Base-by-base conservation (phyloP, 2,888 invertebrate species). In the Eremobia ochroleuca region DNA sequence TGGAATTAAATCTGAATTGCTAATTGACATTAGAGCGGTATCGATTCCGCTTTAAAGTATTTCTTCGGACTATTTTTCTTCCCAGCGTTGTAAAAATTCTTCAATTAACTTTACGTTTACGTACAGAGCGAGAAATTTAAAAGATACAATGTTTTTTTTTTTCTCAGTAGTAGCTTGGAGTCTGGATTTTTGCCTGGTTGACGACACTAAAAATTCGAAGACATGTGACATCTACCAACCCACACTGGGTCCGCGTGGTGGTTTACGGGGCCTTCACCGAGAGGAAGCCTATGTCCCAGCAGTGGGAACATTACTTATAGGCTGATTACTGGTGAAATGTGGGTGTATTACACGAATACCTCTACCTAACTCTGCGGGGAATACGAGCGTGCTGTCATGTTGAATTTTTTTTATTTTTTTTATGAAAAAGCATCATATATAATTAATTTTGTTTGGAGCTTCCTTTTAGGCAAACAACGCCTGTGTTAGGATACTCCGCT, bases 1-100 rank as follows among this genome's bases (percentile, higher is more conserved):
- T 55, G 37, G 31, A 76, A 82, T 79, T 55, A 67, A 82, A 79
- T 79, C 34, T 82, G 46, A 82, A 79, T 82, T 79, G 76, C 46
- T 79, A 82, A 79, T 76, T 82, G 28, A 40, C 58, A 55, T 67
- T 28, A 40, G 46, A 76, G 46, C 31, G 37, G 37, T 62, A 62
- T 82, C 55, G 34, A 82, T 67, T 82, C 52, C 46, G 4, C 4
- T 76, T 76, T 28, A 40, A 55, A 67, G 21, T 46, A 25, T 67
- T 66, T 52, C 21, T 46, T 37, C 9, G 6, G 13, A 61, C 34
- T 15, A 25, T 34, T 25, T 58, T 28, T 49, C 49, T 49, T 59
- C 5, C 6, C 13, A 43, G 9, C 18, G 4, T 28, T 46, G 15
- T n/a, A 49, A 49, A 37, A 69, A 67, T 11, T 68, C 37, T 37